Conservation (phyloP, 2,113 vertebrate species). For the Misgurnus anguillicaudatus region DNA sequence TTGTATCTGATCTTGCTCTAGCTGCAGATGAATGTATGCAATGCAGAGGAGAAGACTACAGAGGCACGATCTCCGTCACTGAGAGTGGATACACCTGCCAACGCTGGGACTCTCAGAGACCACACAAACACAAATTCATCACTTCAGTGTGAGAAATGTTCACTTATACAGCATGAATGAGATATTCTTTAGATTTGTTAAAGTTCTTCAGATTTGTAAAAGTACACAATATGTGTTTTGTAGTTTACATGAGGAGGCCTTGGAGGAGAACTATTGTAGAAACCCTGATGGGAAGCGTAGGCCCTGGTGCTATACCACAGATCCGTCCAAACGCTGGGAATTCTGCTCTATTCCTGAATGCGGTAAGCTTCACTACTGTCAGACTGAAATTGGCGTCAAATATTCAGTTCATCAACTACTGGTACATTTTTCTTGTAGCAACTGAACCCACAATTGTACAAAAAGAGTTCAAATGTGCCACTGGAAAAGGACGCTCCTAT, state of each 20-base stretch:
- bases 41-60: slow-evolving; percentile 90
- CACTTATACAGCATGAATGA: background rate
- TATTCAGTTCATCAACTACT: too few relatives aligned
- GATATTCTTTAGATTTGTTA: background rate
- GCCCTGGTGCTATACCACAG: slow-evolving; percentile 94
- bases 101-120: slow-evolving; percentile 84
- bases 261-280: slow-evolving; percentile 90
- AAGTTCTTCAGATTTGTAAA: too few relatives aligned
- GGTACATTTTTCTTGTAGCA: too few relatives aligned
- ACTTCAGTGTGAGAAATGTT: slow-evolving; percentile 75
- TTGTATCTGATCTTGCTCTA: too few relatives aligned
- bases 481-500: too few relatives aligned
- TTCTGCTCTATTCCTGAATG: too few relatives aligned
- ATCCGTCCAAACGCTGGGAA: slow-evolving; percentile 79
- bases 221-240: background rate
- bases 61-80: slow-evolving; percentile 82
- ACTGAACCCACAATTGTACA: too few relatives aligned
- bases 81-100: slow-evolving; percentile 71
- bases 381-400: slow-evolving; percentile 41
- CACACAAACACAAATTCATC: slow-evolving; percentile 85
- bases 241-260: slow-evolving; percentile 87
- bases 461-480: too few relatives aligned
- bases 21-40: slow-evolving; percentile 82
- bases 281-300: slow-evolving; percentile 95
- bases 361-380: slow-evolving; percentile 78